A percentile compares a stretch with the other conserved stretches of the same genome.
Conservation (phyloP, 2,888 invertebrate genomes). For the Cynaeus angustus region DNA sequence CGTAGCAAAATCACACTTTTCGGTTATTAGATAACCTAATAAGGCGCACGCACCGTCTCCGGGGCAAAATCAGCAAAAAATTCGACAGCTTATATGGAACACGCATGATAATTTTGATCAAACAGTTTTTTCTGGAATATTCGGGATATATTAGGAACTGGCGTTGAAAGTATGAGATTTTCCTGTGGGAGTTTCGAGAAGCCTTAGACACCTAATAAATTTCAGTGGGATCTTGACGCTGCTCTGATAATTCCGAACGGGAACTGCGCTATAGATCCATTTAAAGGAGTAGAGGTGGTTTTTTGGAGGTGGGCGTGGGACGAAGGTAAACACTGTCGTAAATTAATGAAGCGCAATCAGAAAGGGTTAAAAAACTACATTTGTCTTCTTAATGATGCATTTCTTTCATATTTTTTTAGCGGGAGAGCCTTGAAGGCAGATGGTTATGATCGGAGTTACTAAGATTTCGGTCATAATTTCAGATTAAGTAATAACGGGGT, state of each 20-base stretch:
- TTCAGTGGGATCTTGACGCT: constrained; percentile 20
- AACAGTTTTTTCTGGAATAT: background rate
- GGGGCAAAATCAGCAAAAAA: constrained; percentile 13
- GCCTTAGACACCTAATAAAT: constrained; percentile 28
- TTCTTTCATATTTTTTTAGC: constrained; percentile 1
- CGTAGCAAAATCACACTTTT: constrained; percentile 32
- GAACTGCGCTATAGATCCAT: constrained; percentile 21
- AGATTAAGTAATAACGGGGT: too few relatives aligned
- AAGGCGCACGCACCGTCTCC: constrained; percentile 4
- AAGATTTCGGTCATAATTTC: background rate
- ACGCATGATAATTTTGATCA: background rate
- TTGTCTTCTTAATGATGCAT: constrained; percentile 1
- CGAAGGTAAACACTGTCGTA: background rate
- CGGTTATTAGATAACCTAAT: constrained; percentile 32
- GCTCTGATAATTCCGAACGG: constrained; percentile 18
- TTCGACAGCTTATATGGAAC: background rate
- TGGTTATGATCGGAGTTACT: background rate
- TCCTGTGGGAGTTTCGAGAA: constrained; percentile 13
- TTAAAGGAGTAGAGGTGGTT: constrained; percentile 7
- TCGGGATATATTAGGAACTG: background rate
- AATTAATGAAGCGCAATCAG: constrained; percentile 7
- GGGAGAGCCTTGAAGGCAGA: background rate
- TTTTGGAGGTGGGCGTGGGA: background rate
- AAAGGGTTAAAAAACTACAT: constrained; percentile 13
- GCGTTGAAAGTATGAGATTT: constrained; percentile 1